Conservation (phyloP, 2,113 vertebrate genomes). For the Alectura lathami region DNA sequence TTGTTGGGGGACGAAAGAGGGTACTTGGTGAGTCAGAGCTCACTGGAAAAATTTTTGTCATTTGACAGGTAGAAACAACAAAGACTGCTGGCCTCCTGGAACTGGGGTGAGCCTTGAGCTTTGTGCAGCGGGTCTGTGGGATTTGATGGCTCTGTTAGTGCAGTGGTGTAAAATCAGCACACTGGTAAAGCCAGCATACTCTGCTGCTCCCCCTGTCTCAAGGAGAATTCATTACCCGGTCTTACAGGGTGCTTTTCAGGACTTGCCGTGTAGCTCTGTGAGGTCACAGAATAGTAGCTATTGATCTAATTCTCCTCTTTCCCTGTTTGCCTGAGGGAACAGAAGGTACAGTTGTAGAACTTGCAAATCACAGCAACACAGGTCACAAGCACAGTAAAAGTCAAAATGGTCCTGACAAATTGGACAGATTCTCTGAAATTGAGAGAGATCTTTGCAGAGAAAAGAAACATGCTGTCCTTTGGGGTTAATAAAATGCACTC, state of each 20-base stretch:
- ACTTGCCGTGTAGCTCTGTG: background rate
- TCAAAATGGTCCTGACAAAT: background rate
- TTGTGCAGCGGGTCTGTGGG: background rate
- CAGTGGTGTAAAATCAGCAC: background rate
- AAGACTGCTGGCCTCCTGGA: background rate
- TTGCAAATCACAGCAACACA: background rate
- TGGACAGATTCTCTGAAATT: background rate
- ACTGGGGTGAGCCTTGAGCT: background rate
- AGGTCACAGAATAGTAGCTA: fast-evolving
- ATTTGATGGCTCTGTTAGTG: background rate
- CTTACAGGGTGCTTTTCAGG: background rate
- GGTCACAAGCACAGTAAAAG: background rate
- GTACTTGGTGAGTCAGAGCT: background rate
- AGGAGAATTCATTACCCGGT: fast-evolving
- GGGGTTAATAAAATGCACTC: background rate
- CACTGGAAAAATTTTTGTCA: background rate
- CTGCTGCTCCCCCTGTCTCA: background rate
- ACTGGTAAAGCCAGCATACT: background rate
- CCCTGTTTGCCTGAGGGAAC: background rate
- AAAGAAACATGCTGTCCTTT: background rate
- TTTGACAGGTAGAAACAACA: background rate
- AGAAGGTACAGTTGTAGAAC: fast-evolving
- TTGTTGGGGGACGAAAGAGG: background rate
- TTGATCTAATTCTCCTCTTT: background rate
- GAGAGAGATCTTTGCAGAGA: background rate